These are phyloP conservation scores for Periparus ater DNA, from an alignment of 2,797 vertebrate species.

Conservation along the genomic window DNA sequence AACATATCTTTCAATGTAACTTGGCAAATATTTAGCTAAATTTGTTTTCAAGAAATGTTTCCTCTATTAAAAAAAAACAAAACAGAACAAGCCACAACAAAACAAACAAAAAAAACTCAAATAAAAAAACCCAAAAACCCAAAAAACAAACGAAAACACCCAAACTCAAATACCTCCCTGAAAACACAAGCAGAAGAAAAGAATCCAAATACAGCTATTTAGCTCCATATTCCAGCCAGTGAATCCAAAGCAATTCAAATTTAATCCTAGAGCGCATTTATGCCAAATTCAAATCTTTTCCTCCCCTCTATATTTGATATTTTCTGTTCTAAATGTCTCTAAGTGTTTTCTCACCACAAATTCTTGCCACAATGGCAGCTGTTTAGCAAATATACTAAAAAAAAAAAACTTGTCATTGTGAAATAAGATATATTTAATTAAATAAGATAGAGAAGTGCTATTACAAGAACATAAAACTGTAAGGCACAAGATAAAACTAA, in stretches of 20 bases:
- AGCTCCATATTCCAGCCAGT: not conserved
- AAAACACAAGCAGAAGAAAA: not conserved
- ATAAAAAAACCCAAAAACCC: not conserved
- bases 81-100: not conserved
- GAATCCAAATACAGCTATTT: not conserved
- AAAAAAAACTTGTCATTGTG: constrained; percentile 77
- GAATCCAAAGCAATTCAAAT: constrained; percentile 55
- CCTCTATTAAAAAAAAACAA: not conserved
- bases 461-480: constrained; percentile 82
- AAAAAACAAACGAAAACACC: not conserved
- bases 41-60: not conserved
- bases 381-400: constrained; percentile 78
- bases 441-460: constrained; percentile 78
- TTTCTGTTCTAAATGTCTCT: constrained; percentile 68
- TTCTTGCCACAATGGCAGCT: constrained; percentile 70
- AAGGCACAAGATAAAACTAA: constrained; percentile 81
- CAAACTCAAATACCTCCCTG: not conserved
- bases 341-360: constrained; percentile 59
- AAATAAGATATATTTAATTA: constrained; percentile 85
- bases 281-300: constrained; percentile 54
- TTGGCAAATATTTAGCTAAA: not conserved
- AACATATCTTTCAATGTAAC: not conserved
- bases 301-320: constrained; percentile 17
- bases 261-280: constrained; percentile 49
- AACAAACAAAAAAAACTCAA: not conserved